A percentile compares a stretch with the other conserved stretches of the same genome.
Conservation (phyloP, 2,797 vertebrate species). For the Chrysolophus pictus region DNA sequence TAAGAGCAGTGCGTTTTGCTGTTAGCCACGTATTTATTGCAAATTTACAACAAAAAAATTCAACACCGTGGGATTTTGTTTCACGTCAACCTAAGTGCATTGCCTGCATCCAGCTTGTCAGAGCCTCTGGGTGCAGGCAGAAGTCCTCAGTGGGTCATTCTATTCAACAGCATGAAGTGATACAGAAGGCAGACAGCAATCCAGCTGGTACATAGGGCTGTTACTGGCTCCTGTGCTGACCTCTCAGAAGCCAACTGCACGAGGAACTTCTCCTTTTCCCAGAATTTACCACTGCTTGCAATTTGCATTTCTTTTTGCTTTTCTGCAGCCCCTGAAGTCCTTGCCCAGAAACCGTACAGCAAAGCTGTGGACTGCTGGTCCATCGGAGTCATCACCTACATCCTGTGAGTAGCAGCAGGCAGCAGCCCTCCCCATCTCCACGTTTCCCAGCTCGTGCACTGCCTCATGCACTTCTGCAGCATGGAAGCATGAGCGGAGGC, state of each 20-base stretch:
- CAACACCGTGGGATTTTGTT: neutral
- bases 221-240: neutral
- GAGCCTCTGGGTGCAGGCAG: neutral
- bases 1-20: neutral
- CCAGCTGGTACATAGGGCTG: neutral
- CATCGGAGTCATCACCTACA: constrained; percentile 96
- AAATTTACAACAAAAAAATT: neutral
- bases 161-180: neutral
- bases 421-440: neutral
- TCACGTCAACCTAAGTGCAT: neutral
- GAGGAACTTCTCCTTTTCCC: neutral
- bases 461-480: neutral
- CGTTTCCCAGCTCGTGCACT: fast-evolving
- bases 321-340: constrained; percentile 90
- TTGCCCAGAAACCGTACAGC: constrained; percentile 94
- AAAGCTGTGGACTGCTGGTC: constrained; percentile 98
- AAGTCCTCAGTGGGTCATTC: neutral
- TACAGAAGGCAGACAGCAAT: fast-evolving
- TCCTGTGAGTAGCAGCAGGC: constrained; percentile 86
- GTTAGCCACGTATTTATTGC: neutral
- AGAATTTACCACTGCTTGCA: fast-evolving
- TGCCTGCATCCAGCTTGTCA: neutral
- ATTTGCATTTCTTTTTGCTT: neutral
- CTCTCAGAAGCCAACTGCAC: neutral
- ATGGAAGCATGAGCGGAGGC: fast-evolving